A percentile compares a stretch with the other conserved stretches of the same genome.
Evolutionary conservation across 1,140 invertebrate species (phyloP).

Genomic region (Pseudomyrmex pallidus): DNA sequence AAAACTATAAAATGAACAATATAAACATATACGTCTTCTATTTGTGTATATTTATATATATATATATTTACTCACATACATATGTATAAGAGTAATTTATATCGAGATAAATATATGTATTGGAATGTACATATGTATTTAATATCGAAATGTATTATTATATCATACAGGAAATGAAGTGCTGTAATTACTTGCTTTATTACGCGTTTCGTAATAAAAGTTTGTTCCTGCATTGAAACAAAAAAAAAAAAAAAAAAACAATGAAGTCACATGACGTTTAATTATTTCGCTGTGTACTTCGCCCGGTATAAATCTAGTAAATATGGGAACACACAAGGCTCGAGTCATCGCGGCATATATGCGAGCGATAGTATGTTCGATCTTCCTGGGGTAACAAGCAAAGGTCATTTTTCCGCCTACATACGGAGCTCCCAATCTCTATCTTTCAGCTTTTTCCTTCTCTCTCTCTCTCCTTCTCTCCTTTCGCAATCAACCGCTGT

Average conservation of each 20-base stretch:
- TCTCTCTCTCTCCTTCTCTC: conserved; percentile 10
- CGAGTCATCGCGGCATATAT: conserved; percentile 66
- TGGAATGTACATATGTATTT: no score
- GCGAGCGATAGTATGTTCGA: conserved; percentile 66
- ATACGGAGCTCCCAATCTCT: conserved; percentile 18
- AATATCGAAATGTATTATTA: no score
- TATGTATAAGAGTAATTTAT: no score
- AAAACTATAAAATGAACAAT: no score
- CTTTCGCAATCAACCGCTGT: conserved; percentile 26
- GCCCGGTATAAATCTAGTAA: conserved; percentile 42
- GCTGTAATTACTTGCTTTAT: no score
- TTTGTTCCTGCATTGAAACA: no score
- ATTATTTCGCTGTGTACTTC: background rate
- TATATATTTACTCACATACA: no score
- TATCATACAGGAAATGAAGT: no score
- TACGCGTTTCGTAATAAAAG: no score
- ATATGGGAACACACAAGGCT: conserved; percentile 53
- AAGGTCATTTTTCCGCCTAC: conserved; percentile 70
- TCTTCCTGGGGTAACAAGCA: conserved; percentile 67
- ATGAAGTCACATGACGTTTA: background rate
- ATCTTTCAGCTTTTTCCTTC: conserved; percentile 25
- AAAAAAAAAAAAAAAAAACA: background rate
- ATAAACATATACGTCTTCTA: no score
- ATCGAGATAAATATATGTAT: no score
- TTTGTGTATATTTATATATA: no score